These are phyloP conservation scores for Eupithecia centaureata DNA, from an alignment of 2,888 invertebrate species.

Conservation along the genomic window DNA sequence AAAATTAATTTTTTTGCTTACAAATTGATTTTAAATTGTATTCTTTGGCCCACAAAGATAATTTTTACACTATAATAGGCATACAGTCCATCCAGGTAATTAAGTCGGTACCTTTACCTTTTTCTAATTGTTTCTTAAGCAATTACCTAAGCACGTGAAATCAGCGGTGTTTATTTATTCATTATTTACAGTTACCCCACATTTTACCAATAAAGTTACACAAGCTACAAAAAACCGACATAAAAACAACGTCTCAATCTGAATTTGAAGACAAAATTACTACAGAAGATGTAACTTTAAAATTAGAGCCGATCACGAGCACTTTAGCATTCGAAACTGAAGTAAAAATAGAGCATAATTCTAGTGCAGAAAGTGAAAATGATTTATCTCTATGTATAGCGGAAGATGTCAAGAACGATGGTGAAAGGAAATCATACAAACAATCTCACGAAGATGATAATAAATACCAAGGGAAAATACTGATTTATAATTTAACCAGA, in stretches of 20 bases:
- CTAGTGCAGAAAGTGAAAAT: conserved; percentile 51
- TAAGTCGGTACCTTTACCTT: too few relatives aligned
- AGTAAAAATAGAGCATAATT: conserved; percentile 58
- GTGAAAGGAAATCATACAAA: conserved; percentile 21
- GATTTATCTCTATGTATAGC: conserved; percentile 49
- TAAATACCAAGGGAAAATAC: conserved; percentile 61
- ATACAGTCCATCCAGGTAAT: too few relatives aligned
- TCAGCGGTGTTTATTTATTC: background rate
- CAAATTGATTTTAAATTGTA: too few relatives aligned
- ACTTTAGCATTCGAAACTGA: conserved; percentile 47
- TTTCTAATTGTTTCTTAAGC: background rate
- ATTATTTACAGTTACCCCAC: conserved; percentile 24
- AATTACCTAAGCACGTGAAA: background rate
- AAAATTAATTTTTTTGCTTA: too few relatives aligned
- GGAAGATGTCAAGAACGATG: conserved; percentile 38
- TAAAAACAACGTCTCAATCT: conserved; percentile 20
- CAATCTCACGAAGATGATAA: conserved; percentile 39
- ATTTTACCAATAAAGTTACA: conserved; percentile 10
- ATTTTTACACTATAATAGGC: too few relatives aligned
- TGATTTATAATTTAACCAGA: conserved; percentile 50
- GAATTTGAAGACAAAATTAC: background rate
- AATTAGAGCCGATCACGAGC: conserved; percentile 19
- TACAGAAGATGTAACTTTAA: conserved; percentile 5
- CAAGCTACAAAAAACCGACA: conserved; percentile 24
- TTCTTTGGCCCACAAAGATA: too few relatives aligned